Base-by-base conservation (phyloP, 2,797 vertebrate genomes). In the Spheniscus humboldti region DNA sequence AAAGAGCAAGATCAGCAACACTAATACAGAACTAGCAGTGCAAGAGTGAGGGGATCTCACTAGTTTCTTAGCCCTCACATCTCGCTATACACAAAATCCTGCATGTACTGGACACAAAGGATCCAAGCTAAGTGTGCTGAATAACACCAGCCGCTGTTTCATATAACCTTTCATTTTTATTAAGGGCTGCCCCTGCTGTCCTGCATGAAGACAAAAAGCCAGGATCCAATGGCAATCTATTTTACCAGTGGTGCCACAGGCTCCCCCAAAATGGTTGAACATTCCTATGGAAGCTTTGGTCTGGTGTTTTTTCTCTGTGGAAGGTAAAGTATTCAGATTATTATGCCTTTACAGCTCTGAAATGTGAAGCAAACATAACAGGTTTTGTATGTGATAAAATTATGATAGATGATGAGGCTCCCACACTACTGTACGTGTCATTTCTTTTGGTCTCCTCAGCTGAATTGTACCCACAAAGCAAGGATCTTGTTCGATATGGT, bases 211-310 rank as follows among this genome's bases (percentile, higher is more conserved):
- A 98, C 98, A 43, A 97, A 94, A 91, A 98, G 98, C 64, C 95
- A 82, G 35, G 98, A 99, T 33, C 96, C 98, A 17, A 97, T 98
- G 98, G 95, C 96, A 41, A 98, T 98, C 95, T 98, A 97, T 91
- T 99, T 98, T 94, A 99, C 98, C 87, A 98, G 98, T 41, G 98
- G 98, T 18, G 97, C 98, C 56, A 98, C 98, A 13, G 98, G 98
- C 4, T 96, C 92, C 47, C 98, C 98, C 19, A 98, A 98, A 97
- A 99, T 98, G 98, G 98, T 97, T 39, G 97, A 98, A 91, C 98
- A 98, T 86, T 98, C 98, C 52, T 98, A 98, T 73, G 97, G 98
- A 94, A 98, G 98, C 93, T 97, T 97, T 30, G 97, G 98, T 19
- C 89, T 98, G 22, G 98, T 98, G 1, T 96, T 97, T n/a, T 95